These are phyloP conservation scores for Lycocorax pyrrhopterus DNA, from an alignment of 2,113 vertebrate genomes.

Conservation along the genomic window DNA sequence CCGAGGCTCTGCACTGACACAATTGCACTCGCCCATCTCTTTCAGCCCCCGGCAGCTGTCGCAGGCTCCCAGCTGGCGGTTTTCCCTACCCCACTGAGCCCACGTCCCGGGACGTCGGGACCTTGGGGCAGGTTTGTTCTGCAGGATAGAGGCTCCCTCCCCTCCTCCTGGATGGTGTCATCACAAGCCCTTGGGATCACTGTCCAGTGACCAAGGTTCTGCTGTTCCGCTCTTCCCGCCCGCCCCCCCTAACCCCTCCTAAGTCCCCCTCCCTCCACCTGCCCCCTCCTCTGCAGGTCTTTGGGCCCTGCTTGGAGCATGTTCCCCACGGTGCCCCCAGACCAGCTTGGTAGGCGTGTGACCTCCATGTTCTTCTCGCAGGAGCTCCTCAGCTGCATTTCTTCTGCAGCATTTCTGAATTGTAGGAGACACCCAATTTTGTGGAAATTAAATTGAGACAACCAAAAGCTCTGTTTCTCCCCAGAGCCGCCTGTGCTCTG, in stretches of 20 bases:
- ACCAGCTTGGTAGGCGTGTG: not conserved
- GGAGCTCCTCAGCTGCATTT: not conserved
- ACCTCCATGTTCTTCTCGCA: rapidly evolving
- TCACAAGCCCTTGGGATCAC: not conserved
- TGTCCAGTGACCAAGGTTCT: not conserved
- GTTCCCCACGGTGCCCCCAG: rapidly evolving
- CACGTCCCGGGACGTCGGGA: rapidly evolving
- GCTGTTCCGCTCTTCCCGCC: not conserved
- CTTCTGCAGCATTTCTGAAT: not conserved
- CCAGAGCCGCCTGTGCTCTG: not conserved
- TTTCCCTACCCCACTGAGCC: not conserved
- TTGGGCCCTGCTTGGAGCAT: rapidly evolving
- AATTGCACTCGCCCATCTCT: not conserved
- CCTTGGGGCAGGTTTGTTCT: not conserved
- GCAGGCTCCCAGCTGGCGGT: not conserved
- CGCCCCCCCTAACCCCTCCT: rapidly evolving
- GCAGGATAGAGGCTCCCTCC: not conserved
- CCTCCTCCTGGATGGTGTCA: rapidly evolving
- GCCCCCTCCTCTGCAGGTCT: not conserved
- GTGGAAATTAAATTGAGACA: not conserved
- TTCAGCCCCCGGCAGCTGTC: not conserved
- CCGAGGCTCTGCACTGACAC: not conserved
- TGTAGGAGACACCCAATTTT: not conserved
- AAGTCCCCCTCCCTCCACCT: not conserved
- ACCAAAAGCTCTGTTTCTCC: not conserved